These are phyloP conservation scores for Grantiella picta DNA, from an alignment of 2,113 vertebrate genomes.

Conservation along the genomic window DNA sequence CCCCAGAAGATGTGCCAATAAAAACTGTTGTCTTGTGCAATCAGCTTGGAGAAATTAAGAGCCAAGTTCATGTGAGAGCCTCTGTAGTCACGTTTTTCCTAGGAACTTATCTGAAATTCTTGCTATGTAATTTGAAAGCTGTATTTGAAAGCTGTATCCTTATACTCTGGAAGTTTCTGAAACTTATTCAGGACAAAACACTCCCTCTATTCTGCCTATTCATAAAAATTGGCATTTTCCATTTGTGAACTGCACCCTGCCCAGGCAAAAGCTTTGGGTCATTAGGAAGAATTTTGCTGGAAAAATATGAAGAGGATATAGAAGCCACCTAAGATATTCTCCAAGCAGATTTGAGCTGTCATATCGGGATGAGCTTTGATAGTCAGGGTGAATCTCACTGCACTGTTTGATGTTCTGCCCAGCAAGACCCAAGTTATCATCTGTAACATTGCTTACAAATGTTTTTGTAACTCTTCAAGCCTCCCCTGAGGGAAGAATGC, in stretches of 20 bases:
- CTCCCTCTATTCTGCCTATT: neutral
- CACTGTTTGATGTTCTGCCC: neutral
- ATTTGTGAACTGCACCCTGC: neutral
- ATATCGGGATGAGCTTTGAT: rapidly evolving
- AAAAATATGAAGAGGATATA: neutral
- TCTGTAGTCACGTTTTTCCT: neutral
- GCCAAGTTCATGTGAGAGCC: neutral
- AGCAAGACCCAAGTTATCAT: neutral
- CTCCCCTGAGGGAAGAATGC: neutral
- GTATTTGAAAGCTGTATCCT: neutral
- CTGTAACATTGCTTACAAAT: neutral
- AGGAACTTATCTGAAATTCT: neutral
- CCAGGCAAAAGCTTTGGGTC: neutral
- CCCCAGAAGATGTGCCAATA: neutral
- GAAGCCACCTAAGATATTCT: neutral
- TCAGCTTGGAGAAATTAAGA: neutral
- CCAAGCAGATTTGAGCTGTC: neutral
- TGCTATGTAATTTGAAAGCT: neutral
- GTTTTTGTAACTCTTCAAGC: neutral
- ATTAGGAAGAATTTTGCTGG: neutral
- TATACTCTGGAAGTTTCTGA: neutral
- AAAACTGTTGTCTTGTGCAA: neutral
- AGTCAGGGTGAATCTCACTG: neutral
- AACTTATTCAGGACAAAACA: neutral
- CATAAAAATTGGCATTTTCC: neutral